Evolutionary conservation across 2,888 invertebrate species (phyloP), one percentile per base, ranked within the genome.

Genomic region (Melipona bicolor): DNA sequence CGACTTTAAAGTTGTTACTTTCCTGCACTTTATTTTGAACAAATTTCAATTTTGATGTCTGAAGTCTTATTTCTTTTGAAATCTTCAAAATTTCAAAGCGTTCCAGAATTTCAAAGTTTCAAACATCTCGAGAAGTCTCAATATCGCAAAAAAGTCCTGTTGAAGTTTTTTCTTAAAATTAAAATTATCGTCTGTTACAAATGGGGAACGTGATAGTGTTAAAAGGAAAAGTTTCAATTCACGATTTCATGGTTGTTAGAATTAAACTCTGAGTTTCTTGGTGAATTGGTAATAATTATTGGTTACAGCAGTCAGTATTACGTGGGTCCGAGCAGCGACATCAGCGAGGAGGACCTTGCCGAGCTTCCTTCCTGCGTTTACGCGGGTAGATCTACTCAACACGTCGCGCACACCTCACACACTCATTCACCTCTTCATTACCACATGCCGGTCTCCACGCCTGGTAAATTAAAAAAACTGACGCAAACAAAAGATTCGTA

Each of bases 361-460:
- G 98, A 98, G 90, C 95, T 98, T 88, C 97, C 97, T 0, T 97
- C 97, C 62, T 98, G 98, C 94, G 97, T 97, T 79, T 98, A 97
- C 94, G 98, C 96, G 94, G 89, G 96, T 94, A 88, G 97, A 95
- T 83, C 96, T 94, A 90, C 95, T 89, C 94, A 94, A 86, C 93
- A 93, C 81, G 90, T 93, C 70, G 86, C 91, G 4, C 93, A 93
- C 74, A 88, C 92, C 32, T 89, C 92, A 62, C 93, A 92, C 87
- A 92, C 91, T 71, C 93, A 91, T 87, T 93, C 93, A 62, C 94
- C 94, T 64, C 85, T 94, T 75, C 94, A 94, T 79, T 94, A 94
- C 84, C 94, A 94, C 79, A 92, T 94, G 91, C 93, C 94, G 77
- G 91, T 94, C 52, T 91, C 93, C 65, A 92, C 93, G 24, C 92